Evolutionary conservation across 2,113 vertebrate species (phyloP), one percentile per base, ranked within the genome.

Genomic region (Xenopus borealis): DNA sequence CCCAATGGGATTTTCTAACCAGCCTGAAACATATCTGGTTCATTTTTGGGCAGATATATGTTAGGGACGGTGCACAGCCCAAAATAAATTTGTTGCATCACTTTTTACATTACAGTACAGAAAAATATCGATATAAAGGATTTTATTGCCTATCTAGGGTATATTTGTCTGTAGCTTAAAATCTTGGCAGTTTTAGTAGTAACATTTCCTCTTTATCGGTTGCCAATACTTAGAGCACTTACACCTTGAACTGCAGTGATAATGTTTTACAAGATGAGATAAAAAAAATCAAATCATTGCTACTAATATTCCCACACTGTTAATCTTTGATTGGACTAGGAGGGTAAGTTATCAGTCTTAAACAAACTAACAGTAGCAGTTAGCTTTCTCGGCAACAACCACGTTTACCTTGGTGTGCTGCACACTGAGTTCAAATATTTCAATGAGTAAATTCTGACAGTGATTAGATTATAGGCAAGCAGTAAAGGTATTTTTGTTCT

Each of bases 231-330:
- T 27, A 27, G 71, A 71, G 62, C 70, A 74, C 72, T 85, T 80
- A 79, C 71, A 81, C 80, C 68, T 81, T 77, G 66, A 71, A 40
- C 69, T 61, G 65, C 52, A 65, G 12, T 66, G 80, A 84, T 85
- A 83, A 69, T 57, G 52, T 66, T 82, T 82, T 79, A 77, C 64
- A 77, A 80, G 79, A 72, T 79, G 57, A 0, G 70, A 86, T 80
- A 82, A 87, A 86, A 27, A 80, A 78, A 10, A 59, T 67, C 58
- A n/a, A 81, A 57, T 78, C 79, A 79, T 78, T 69, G 33, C 73
- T 75, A 62, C 52, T 69, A 72, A 69, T 78, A 80, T 78, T 83
- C 77, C 0, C 62, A 71, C 11, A 12, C 30, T 68, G 67, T 50
- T 52, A 82, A 78, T 72, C 78, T 75, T 59, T 80, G 59, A 73